phyloP scores from a whole-genome alignment of 2,797 vertebrate species.

The Falco naumanni region DNA sequence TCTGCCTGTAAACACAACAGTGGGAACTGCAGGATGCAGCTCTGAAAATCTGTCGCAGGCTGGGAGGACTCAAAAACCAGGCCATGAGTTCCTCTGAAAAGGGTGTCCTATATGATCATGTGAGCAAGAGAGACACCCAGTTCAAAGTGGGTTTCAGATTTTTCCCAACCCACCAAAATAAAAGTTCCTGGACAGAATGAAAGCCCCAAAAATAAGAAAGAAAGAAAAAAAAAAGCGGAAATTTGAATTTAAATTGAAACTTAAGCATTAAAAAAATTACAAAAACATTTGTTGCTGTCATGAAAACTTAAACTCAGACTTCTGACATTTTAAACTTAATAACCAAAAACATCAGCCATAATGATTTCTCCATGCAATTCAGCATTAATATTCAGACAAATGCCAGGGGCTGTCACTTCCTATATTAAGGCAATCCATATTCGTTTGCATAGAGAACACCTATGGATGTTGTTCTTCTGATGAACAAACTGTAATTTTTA shows the following conservation, averaged over 20 bases:
- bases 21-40: background rate
- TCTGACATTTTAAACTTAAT: constrained; percentile 60
- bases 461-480: constrained; percentile 38
- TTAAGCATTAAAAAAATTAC: constrained; percentile 50
- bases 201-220: background rate
- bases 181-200: background rate
- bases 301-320: constrained; percentile 31
- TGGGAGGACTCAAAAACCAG: background rate
- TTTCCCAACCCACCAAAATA: background rate
- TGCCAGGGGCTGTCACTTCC: constrained; percentile 40
- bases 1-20: background rate
- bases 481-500: constrained; percentile 52
- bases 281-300: constrained; percentile 55
- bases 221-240: background rate
- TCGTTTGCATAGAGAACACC: constrained; percentile 43
- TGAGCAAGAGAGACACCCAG: background rate
- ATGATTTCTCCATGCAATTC: constrained; percentile 45
- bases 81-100: background rate
- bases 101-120: background rate
- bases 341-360: constrained; percentile 52
- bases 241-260: constrained; percentile 22
- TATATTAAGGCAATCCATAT: constrained; percentile 65
- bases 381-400: constrained; percentile 54
- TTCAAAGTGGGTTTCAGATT: background rate
- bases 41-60: background rate